Evolutionary conservation across 2,888 invertebrate species (phyloP).

Genomic region (Lomographa bimaculata): DNA sequence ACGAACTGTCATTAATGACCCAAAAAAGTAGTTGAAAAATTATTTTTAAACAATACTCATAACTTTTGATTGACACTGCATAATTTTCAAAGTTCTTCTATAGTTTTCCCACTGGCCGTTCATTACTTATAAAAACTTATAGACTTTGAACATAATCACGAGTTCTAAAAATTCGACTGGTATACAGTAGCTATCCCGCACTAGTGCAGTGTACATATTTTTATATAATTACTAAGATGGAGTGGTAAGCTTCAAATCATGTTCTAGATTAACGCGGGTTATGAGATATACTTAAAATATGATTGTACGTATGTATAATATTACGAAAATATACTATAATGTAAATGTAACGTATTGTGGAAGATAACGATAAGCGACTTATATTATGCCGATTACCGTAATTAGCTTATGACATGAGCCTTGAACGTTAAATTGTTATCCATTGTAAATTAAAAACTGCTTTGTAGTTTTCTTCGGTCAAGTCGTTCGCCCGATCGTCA

Average conservation of each 20-base stretch:
- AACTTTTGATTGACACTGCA: no score
- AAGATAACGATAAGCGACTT: conserved; percentile 37
- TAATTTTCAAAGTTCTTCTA: no score
- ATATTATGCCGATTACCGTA: no score
- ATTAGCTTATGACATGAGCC: no score
- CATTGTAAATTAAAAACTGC: no score
- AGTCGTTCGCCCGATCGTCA: no score
- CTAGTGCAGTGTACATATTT: conserved; percentile 62
- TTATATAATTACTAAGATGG: conserved; percentile 45
- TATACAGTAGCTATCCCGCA: conserved; percentile 48
- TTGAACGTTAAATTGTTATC: no score
- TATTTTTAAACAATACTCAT: no score
- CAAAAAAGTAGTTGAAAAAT: no score
- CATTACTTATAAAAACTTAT: conserved; percentile 39
- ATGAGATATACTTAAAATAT: conserved; percentile 47
- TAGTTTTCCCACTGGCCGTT: conserved; percentile 42
- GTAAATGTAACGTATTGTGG: conserved; percentile 48
- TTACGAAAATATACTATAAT: conserved; percentile 33
- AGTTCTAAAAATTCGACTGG: conserved; percentile 64
- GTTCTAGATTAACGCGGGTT: conserved; percentile 39
- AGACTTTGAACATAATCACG: conserved; percentile 60
- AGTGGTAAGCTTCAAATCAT: conserved; percentile 51
- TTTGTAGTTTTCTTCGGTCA: no score
- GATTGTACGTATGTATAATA: conserved; percentile 51
- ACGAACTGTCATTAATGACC: no score